Conservation (phyloP, 2,888 invertebrate species). For the Drosophila aldrichi region DNA sequence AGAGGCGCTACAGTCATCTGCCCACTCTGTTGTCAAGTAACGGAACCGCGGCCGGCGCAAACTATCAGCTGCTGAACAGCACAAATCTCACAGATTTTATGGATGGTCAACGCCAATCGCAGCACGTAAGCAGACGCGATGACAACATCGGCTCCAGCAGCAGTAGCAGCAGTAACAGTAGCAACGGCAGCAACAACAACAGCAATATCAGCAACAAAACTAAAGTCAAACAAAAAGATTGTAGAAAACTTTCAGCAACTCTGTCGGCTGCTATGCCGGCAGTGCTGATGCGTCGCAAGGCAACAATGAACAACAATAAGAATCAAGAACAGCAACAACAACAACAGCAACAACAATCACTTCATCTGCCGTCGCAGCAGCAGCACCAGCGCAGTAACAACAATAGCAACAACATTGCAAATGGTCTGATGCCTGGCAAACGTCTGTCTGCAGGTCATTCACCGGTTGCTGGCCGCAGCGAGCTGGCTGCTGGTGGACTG, state of each 20-base stretch:
- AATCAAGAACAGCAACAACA: constrained; percentile 49
- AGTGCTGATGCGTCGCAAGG: constrained; percentile 65
- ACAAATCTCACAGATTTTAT: constrained; percentile 65
- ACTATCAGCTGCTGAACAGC: constrained; percentile 72
- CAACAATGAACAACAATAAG: constrained; percentile 42
- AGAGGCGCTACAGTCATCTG: constrained; percentile 78
- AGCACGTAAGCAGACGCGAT: constrained; percentile 81
- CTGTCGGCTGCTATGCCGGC: constrained; percentile 71
- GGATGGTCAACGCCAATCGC: constrained; percentile 74
- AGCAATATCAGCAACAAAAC: constrained; percentile 37
- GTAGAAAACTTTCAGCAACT: constrained; percentile 66
- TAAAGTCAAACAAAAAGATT: constrained; percentile 66
- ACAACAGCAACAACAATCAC: constrained; percentile 30
- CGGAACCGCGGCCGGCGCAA: constrained; percentile 60
- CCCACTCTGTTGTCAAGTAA: constrained; percentile 69
- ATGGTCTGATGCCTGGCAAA: constrained; percentile 69
- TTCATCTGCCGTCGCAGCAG: constrained; percentile 37
- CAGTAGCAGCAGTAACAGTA: constrained; percentile 10
- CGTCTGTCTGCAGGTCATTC: constrained; percentile 76
- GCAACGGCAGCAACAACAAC: constrained; percentile 24
- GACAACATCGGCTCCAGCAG: constrained; percentile 44
- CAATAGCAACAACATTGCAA: constrained; percentile 70
- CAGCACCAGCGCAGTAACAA: constrained; percentile 26
- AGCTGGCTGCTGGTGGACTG: constrained; percentile 50
- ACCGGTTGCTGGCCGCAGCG: constrained; percentile 43